Base-by-base conservation (phyloP, 2,888 invertebrate species). In the Drosophila anomalata region DNA sequence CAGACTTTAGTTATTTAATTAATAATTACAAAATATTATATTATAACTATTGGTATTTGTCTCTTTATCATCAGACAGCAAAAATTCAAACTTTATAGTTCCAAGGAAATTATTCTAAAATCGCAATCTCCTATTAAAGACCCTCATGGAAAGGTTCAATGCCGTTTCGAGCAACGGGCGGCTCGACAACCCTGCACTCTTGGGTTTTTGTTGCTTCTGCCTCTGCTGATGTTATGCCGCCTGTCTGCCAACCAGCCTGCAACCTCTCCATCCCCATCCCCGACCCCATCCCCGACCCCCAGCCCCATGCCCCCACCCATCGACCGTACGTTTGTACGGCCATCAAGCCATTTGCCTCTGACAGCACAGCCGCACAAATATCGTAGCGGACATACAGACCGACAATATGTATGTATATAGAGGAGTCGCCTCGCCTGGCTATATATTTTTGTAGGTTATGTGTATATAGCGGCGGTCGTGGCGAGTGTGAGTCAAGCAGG, bases 361-460 rank as follows among this genome's bases (percentile, higher is more conserved):
- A 81, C 80, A 86, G 81, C 79, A 44, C 44, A 44, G 44, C 79
- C 79, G 79, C 79, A 82, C 81, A 81, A 80, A 82, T 80, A 80
- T 86, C 81, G 83, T 79, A 79, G 77, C 77, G 79, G 75, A 82
- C 83, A 76, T 80, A 78, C 47, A 57, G 17, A 33, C 44, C 41
- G 41, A 56, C 44, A 63, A 61, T 67, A 51, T 71, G 44, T 53
- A 68, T 50, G 53, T 62, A 52, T 17, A 17, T 17, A 17, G 17
- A 17, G 17, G 46, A 41, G 24, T 33, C 31, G 50, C 53, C 56
- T 42, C 74, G 62, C 78, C 59, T 53, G 33, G 52, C 70, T 70
- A 88, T 80, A 80, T 82, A 89, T 84, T 90, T 90, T 90, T 90
- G 90, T 90, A 90, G 90, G 90, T 90, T 90, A 90, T 90, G 85